Evolutionary conservation across 2,888 invertebrate genomes (phyloP).

Genomic region (Actias luna): DNA sequence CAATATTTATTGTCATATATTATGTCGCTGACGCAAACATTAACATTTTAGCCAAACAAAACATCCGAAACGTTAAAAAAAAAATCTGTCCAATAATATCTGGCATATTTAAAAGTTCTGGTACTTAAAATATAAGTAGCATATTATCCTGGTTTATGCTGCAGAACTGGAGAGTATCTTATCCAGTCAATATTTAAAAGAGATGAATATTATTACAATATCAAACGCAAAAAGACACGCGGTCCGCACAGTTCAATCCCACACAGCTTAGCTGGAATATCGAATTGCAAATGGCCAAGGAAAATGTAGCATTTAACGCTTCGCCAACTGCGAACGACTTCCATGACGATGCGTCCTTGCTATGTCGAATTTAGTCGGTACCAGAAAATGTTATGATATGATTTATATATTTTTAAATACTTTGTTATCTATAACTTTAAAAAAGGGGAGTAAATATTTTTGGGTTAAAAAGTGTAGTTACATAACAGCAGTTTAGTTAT

Average conservation of each 20-base stretch:
- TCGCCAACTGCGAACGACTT: conserved; percentile 72
- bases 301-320: conserved; percentile 78
- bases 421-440: too few relatives aligned
- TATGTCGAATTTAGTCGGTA: conserved; percentile 39
- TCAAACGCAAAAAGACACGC: conserved; percentile 57
- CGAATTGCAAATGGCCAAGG: conserved; percentile 76
- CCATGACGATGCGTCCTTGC: conserved; percentile 42
- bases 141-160: conserved; percentile 3
- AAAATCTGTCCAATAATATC: too few relatives aligned
- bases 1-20: too few relatives aligned
- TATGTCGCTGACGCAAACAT: too few relatives aligned
- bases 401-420: too few relatives aligned
- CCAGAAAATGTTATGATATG: neutral
- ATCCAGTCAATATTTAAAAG: conserved; percentile 38
- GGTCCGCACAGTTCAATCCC: conserved; percentile 67
- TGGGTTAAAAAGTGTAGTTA: too few relatives aligned
- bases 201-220: conserved; percentile 68
- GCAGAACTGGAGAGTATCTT: conserved; percentile 3
- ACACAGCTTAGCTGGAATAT: conserved; percentile 71
- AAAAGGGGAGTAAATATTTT: too few relatives aligned
- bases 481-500: too few relatives aligned
- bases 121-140: neutral
- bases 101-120: neutral
- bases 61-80: too few relatives aligned
- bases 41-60: too few relatives aligned